Conservation (phyloP, 2,113 vertebrate genomes). For the Tupaia tana region DNA sequence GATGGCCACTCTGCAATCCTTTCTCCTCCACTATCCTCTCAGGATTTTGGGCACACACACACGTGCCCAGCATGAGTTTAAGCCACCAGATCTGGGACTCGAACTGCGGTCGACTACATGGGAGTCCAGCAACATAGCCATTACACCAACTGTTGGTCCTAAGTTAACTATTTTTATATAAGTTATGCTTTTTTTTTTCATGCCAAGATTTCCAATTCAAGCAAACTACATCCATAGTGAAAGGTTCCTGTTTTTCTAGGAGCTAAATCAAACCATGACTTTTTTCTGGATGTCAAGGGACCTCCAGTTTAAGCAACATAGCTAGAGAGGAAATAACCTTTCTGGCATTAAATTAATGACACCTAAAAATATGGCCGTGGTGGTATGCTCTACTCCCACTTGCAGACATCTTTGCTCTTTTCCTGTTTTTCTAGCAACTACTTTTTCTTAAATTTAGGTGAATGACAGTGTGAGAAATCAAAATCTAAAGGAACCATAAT, state of each 20-base stretch:
- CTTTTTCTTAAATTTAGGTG: conserved; percentile 38
- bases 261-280: conserved; percentile 20
- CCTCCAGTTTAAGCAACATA: neutral
- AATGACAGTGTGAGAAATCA: neutral
- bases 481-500: neutral
- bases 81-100: too few relatives aligned
- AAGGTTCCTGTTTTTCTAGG: conserved; percentile 12
- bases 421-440: conserved; percentile 39
- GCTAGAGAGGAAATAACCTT: conserved; percentile 15
- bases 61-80: too few relatives aligned
- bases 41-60: too few relatives aligned
- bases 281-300: neutral
- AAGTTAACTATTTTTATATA: neutral
- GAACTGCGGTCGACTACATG: too few relatives aligned
- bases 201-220: neutral
- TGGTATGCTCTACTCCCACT: neutral
- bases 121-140: too few relatives aligned
- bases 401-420: neutral
- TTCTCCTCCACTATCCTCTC: too few relatives aligned
- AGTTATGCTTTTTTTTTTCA: conserved; percentile 33
- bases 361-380: conserved; percentile 9
- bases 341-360: neutral
- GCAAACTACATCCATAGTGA: neutral
- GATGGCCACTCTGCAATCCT: too few relatives aligned
- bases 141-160: too few relatives aligned